Base-by-base conservation (phyloP, 2,113 vertebrate genomes). In the Ciconia stormi region DNA sequence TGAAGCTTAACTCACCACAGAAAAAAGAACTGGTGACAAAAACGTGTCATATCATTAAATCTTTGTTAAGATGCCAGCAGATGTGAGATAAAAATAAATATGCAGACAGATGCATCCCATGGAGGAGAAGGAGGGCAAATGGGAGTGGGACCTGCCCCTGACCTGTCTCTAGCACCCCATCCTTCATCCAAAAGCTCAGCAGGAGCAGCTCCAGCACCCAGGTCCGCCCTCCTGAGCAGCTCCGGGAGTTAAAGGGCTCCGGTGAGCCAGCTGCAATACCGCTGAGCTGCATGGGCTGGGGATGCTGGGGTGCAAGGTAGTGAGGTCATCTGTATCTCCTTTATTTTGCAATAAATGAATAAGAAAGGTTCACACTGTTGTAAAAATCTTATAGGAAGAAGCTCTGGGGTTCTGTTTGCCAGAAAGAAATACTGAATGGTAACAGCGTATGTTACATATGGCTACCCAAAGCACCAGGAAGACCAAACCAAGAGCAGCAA, bases 41-140 rank as follows among this genome's bases (percentile, higher is more conserved):
- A 95, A 79, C 58, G 40, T 93, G 81, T 91, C 89, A 50, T 69
- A 87, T 83, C 94, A 95, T 95, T 95, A 95, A 94, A 97, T 95
- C 93, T 95, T 95, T 88, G 87, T 94, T 97, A 95, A 4, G 11
- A 89, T 1, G 62, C 91, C 94, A 93, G 87, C 94, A 97, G 95
- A 97, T 95, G 95, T 4, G 70, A 87, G 95, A 93, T 56, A 97
- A 97, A 97, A 97, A 97, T 95, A 97, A 96, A 94, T 74, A 72
- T 3, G 58, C 73, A 96, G 78, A 72, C 95, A 93, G 84, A 96
- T 94, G 94, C 81, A 26, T 90, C 81, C 58, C 6, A 6, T 1
- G 4, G 11, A 85, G 82, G 16, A 78, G 49, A 3, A 96, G 74
- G 34, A 90, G 9, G 44, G 82, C 36, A 72, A 94, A 69, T 0